Percentiles rank a stretch among this genome's conserved stretches.
Conservation (phyloP, 2,888 invertebrate species). For the Ashinkailepas kermadecensis region DNA sequence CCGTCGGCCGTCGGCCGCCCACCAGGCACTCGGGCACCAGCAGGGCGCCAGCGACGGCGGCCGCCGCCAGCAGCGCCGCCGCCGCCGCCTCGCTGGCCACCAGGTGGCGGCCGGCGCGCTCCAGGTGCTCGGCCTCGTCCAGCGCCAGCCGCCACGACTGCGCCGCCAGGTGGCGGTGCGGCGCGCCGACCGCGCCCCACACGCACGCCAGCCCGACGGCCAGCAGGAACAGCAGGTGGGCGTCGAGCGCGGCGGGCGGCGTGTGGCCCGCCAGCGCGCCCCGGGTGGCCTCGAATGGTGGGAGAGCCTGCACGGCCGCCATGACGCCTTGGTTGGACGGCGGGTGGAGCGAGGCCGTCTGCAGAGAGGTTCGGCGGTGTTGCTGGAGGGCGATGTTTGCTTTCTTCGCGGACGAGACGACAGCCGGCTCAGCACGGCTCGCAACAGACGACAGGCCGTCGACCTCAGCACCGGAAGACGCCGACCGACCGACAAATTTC, state of each 20-base stretch:
- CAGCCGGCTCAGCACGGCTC: too few species aligned
- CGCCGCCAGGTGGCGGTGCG: neutral
- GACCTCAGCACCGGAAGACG: too few species aligned
- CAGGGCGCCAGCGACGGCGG: neutral
- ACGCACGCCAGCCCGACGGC: neutral
- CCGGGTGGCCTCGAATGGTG: too few species aligned
- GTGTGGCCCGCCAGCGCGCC: too few species aligned
- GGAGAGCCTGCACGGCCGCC: too few species aligned
- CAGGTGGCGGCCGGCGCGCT: neutral
- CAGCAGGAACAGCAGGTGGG: neutral
- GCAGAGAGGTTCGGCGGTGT: too few species aligned
- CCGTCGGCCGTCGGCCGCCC: neutral
- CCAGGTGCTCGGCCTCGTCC: constrained; percentile 13
- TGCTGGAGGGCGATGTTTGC: too few species aligned
- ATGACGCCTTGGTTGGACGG: too few species aligned
- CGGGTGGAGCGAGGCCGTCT: too few species aligned
- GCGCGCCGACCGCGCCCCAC: neutral
- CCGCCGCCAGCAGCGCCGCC: neutral
- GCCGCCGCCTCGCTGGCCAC: neutral
- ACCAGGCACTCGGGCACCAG: neutral
- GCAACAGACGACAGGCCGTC: too few species aligned
- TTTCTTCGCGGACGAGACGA: too few species aligned
- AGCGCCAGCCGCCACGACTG: neutral
- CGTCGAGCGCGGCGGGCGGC: neutral
- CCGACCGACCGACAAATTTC: too few species aligned